A percentile compares a stretch with the other conserved stretches of the same genome.
phyloP scores from a whole-genome alignment of 2,888 invertebrate genomes.

The Ochropleura plecta region DNA sequence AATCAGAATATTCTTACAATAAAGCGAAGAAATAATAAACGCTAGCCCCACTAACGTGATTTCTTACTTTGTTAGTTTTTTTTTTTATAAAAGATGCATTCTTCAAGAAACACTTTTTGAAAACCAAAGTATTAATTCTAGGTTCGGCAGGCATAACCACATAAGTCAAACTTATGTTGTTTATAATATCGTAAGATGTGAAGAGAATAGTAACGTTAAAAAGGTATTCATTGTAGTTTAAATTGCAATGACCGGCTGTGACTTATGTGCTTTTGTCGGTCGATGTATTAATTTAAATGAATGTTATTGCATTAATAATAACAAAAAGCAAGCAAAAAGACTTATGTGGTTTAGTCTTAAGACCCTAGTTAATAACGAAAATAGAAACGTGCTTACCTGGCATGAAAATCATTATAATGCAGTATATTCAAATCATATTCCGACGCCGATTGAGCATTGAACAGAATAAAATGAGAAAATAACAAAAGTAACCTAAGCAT shows the following conservation, averaged over 20 bases:
- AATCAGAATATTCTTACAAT: background rate
- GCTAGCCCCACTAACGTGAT: too few relatives aligned
- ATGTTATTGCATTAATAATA: too few relatives aligned
- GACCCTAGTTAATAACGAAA: background rate
- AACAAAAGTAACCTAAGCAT: conserved; percentile 30
- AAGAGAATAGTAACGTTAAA: too few relatives aligned
- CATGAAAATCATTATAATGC: conserved; percentile 87
- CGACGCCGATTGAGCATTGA: conserved; percentile 63
- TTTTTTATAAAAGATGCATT: background rate
- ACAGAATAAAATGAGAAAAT: conserved; percentile 57
- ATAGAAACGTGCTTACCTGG: conserved; percentile 74
- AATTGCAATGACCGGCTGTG: too few relatives aligned
- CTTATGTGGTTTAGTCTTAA: too few relatives aligned
- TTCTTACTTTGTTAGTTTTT: background rate
- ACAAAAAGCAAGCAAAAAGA: too few relatives aligned
- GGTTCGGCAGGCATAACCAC: too few relatives aligned
- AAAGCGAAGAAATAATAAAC: background rate
- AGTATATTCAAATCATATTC: conserved; percentile 81
- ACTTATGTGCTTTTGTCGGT: too few relatives aligned
- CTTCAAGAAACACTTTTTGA: background rate
- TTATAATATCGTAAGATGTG: too few relatives aligned
- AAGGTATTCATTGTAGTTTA: too few relatives aligned
- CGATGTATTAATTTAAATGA: too few relatives aligned
- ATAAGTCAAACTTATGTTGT: too few relatives aligned
- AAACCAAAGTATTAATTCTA: background rate